Base-by-base conservation (phyloP, 2,888 invertebrate genomes). In the Hydrotaea diabolus region DNA sequence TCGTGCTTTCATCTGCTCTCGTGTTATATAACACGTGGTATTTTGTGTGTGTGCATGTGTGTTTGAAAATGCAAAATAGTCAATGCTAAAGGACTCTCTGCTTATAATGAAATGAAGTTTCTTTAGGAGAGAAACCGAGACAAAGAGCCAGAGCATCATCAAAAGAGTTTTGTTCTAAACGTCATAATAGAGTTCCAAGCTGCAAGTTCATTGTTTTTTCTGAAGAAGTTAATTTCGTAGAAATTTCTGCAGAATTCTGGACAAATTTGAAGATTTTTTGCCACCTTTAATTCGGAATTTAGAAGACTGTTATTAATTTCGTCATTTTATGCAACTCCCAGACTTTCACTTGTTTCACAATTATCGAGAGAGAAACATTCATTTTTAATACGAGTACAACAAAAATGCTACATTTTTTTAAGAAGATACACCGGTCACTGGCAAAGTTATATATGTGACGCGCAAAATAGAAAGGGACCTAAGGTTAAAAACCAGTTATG, bases 1-100 rank as follows among this genome's bases (percentile, higher is more conserved):
- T 15, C 8, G 26, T 71, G 19, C 57, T 31, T 62, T 11, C 46
- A 76, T 84, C 76, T 66, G 73, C 66, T 59, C 53, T 64, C 64
- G 64, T 76, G 59, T 84, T 84, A 84, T 78, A 84, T 81, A 84
- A 84, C 84, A 84, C 81, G 84, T 84, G 84, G 39, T 81, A 15
- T 55, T 5, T 8, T 26, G 59, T 59, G 26, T 59, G 26, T 4
- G 21, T 26, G 26, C 4, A 26, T 26, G 59, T 55, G 21, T 21
- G 55, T 21, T 55, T 21, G 19, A 55, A 64, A 19, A 66, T 59
- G 59, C 46, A 69, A 69, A 69, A 46, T 69, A 69, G 23, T 21
- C 7, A 19, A n/a, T 46, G 43, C 19, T 31, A 2, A 31, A 4
- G 36, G 19, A 36, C 73, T 73, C 73, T 73, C 73, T 13, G 57